Percentiles rank a stretch among this genome's conserved stretches.
These are phyloP conservation scores for Drosophila virilis DNA, from an alignment of 1,140 invertebrate species.

Conservation along the genomic window DNA sequence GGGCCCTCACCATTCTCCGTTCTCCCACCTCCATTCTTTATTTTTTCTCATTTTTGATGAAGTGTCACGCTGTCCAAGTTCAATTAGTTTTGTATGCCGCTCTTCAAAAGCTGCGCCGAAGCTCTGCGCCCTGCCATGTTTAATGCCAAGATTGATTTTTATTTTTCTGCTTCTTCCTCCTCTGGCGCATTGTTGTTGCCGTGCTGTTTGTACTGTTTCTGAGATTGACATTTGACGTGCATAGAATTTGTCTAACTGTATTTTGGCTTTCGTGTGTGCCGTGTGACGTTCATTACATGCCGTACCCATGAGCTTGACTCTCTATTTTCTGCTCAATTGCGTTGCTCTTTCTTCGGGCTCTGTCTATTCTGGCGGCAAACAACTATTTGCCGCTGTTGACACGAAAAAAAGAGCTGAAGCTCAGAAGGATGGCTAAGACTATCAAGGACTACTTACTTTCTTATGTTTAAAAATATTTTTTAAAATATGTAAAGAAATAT, in stretches of 20 bases:
- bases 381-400: not conserved
- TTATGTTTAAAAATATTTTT: no score
- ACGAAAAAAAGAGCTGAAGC: not conserved
- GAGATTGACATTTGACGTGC: slow-evolving; percentile 80
- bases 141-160: slow-evolving; percentile 78
- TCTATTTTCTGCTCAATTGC: slow-evolving; percentile 13
- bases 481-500: no score
- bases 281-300: slow-evolving; percentile 11
- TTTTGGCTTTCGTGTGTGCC: slow-evolving; percentile 55
- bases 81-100: slow-evolving; percentile 78
- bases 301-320: slow-evolving; percentile 27
- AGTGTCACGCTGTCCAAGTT: slow-evolving; percentile 82
- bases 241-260: slow-evolving; percentile 82
- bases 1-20: slow-evolving; percentile 21
- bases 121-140: slow-evolving; percentile 48
- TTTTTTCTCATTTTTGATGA: slow-evolving; percentile 48
- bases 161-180: slow-evolving; percentile 15
- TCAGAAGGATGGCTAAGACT: not conserved
- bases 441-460: no score
- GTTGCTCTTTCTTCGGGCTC: slow-evolving; percentile 1
- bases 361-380: not conserved
- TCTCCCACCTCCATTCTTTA: not conserved
- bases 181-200: slow-evolving; percentile 17
- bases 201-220: slow-evolving; percentile 41
- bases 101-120: slow-evolving; percentile 71